Conservation (phyloP, 1,140 invertebrate genomes). For the Homarus americanus region DNA sequence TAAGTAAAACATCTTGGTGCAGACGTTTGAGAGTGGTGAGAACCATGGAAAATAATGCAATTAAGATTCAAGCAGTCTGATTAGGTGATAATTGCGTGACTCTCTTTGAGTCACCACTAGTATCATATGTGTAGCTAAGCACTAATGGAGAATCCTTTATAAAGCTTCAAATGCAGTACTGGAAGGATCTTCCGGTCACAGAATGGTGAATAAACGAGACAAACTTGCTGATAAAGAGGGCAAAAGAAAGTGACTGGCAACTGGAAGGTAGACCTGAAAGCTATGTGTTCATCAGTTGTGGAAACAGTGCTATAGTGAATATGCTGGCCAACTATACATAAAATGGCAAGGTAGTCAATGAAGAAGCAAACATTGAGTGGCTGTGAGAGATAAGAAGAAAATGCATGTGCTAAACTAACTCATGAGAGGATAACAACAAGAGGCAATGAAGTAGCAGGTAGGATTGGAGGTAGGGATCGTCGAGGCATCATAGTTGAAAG, state of each 20-base stretch:
- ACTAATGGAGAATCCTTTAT: slow-evolving; percentile 79
- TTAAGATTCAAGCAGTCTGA: slow-evolving; percentile 78
- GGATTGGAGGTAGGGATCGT: slow-evolving; percentile 78
- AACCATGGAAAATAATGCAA: slow-evolving; percentile 78
- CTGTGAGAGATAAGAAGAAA: slow-evolving; percentile 79
- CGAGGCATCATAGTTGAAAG: slow-evolving; percentile 76
- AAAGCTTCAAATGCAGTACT: slow-evolving; percentile 78
- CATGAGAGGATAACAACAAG: slow-evolving; percentile 79
- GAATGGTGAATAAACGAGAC: slow-evolving; percentile 76
- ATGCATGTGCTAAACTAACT: slow-evolving; percentile 80
- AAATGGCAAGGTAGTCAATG: slow-evolving; percentile 80
- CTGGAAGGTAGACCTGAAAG: slow-evolving; percentile 77
- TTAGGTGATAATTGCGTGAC: slow-evolving; percentile 76
- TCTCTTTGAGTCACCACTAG: slow-evolving; percentile 55
- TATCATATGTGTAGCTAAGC: slow-evolving; percentile 74
- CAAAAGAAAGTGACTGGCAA: slow-evolving; percentile 76
- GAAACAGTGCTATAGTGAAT: slow-evolving; percentile 78
- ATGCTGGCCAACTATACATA: slow-evolving; percentile 78
- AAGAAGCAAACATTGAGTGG: slow-evolving; percentile 80
- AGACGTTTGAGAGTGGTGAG: slow-evolving; percentile 79
- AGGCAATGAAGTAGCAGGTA: slow-evolving; percentile 78
- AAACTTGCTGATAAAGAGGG: slow-evolving; percentile 78
- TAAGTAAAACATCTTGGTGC: slow-evolving; percentile 80
- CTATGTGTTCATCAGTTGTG: slow-evolving; percentile 74
- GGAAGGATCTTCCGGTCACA: slow-evolving; percentile 76